phyloP scores from a whole-genome alignment of 2,113 vertebrate species.

The Egretta garzetta region DNA sequence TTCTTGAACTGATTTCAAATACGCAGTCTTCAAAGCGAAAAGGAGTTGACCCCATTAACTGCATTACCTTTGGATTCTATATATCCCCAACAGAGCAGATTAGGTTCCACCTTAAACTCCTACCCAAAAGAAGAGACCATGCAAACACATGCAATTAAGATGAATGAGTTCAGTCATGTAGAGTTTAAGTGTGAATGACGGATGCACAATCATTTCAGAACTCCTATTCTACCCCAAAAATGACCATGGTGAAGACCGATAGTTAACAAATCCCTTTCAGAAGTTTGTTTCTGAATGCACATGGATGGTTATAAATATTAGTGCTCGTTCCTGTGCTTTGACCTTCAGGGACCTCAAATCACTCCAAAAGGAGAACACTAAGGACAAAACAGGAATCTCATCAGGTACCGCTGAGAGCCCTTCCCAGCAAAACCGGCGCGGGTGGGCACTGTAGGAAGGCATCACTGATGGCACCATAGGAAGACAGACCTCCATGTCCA shows the following conservation, averaged over 20 bases:
- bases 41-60: slow-evolving; percentile 51
- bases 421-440: neutral
- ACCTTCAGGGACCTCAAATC: neutral
- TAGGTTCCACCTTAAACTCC: slow-evolving; percentile 38
- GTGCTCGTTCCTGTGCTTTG: neutral
- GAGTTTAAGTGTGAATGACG: neutral
- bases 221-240: neutral
- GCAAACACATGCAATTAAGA: slow-evolving; percentile 43
- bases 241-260: neutral
- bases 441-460: neutral
- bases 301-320: neutral
- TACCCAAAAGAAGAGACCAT: neutral
- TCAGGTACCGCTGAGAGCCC: neutral
- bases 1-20: slow-evolving; percentile 14
- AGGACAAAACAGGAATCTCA: neutral
- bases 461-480: neutral
- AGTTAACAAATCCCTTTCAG: neutral
- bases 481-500: neutral
- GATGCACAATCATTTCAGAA: slow-evolving; percentile 11
- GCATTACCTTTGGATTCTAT: slow-evolving; percentile 8
- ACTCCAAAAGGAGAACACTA: neutral
- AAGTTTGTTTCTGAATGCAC: neutral
- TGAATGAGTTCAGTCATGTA: neutral
- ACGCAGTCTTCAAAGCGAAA: neutral
- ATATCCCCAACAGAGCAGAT: neutral